Evolutionary conservation across 1,140 invertebrate species (phyloP), one percentile per base, ranked within the genome.

Genomic region (Aphis gossypii): DNA sequence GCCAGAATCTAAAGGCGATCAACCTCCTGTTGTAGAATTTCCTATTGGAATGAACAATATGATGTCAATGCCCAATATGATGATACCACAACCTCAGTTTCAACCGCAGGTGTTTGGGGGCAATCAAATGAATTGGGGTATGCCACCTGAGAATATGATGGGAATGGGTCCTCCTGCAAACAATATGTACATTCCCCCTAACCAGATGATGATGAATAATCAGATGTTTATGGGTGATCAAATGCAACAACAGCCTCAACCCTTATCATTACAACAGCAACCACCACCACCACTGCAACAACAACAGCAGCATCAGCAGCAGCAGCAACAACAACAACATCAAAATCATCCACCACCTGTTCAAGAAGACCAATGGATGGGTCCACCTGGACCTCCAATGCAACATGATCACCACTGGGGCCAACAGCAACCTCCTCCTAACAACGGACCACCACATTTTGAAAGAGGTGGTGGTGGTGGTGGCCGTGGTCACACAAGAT

Each of bases 291-390:
- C 25, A 48, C 8, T 23, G 4, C 30, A 14, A n/a, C 60, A 1
- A 48, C 23, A 14, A 20, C 38, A 18, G 9, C 60, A 25, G 48
- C 90, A 76, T 14, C 90, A 30, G 9, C 44, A 30, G 0, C 46
- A 68, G 25, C 51, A 56, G 9, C n/a, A 35, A 14, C 54, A 41
- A 14, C 54, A 41, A 82, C 90, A 44, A 2, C 92, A 83, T 35
- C 56, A 84, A 38, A 44, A 84, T 54, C 91, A 51, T 92, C 82
- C 46, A 25, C 76, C 35, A 46, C 76, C 46, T 38, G 41, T 86
- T 83, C 92, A 93, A 93, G 82, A 93, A n/a, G 92, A 93, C 20
- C 92, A 93, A 18, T 93, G 92, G 92, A 93, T 86, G 48, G 92
- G 92, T 51, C 92, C 82, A 30, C 46, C 44, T n/a, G 46, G 41